Percentiles rank a stretch among this genome's conserved stretches.
These are phyloP conservation scores for Aphodius sticticus DNA, from an alignment of 2,888 invertebrate species.

Conservation along the genomic window DNA sequence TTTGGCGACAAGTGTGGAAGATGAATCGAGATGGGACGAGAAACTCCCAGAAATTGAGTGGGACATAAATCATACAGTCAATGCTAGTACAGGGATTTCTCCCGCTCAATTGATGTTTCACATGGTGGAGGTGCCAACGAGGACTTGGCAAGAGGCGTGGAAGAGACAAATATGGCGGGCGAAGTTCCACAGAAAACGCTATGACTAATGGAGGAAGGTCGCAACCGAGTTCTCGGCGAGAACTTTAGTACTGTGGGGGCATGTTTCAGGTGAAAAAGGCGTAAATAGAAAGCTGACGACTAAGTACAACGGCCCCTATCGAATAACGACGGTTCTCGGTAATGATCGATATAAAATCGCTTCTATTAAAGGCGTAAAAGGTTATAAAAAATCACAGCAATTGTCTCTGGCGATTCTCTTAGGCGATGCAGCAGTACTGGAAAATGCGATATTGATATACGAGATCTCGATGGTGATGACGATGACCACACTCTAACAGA, in stretches of 20 bases:
- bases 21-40: conserved; percentile 48
- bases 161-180: not conserved
- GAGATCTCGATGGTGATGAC: not conserved
- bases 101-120: conserved; percentile 47
- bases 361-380: conserved; percentile 32
- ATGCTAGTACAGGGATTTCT: conserved; percentile 44
- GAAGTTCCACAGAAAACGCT: not conserved
- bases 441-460: not conserved
- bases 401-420: conserved; percentile 23
- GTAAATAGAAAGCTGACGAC: conserved; percentile 39
- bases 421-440: conserved; percentile 13
- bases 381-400: conserved; percentile 17
- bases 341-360: conserved; percentile 38
- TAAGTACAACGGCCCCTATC: conserved; percentile 37
- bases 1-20: conserved; percentile 43
- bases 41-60: conserved; percentile 46
- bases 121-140: conserved; percentile 37
- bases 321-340: conserved; percentile 27
- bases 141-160: conserved; percentile 33
- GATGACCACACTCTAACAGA: not conserved
- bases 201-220: conserved; percentile 36
- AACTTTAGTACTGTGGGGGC: conserved; percentile 41
- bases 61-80: conserved; percentile 47
- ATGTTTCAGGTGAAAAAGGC: conserved; percentile 33
- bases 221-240: conserved; percentile 38